Conservation (phyloP, 2,888 invertebrate species). For the Lycaena phlaeas region DNA sequence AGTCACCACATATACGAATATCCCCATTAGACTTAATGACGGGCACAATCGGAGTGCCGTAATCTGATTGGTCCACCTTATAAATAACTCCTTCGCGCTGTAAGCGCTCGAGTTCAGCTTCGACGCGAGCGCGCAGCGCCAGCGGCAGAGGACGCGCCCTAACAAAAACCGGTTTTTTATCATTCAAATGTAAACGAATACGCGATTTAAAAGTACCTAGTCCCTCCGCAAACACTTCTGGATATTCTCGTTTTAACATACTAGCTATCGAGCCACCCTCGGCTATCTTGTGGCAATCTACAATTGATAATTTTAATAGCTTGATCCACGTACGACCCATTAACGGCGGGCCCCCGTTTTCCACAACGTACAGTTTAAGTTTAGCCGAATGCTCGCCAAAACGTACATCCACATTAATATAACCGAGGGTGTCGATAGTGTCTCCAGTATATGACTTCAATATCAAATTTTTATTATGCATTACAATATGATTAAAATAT, state of each 20-base stretch:
- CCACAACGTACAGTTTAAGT: constrained; percentile 16
- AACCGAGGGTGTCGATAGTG: constrained; percentile 14
- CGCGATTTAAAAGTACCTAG: constrained; percentile 11
- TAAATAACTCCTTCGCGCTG: constrained; percentile 21
- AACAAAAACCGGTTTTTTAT: constrained; percentile 14
- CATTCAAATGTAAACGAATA: constrained; percentile 12
- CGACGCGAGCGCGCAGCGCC: constrained; percentile 21
- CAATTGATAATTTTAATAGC: constrained; percentile 14
- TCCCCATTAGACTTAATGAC: constrained; percentile 14
- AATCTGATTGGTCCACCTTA: constrained; percentile 23
- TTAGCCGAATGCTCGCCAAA: constrained; percentile 6
- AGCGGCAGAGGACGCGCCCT: constrained; percentile 20
- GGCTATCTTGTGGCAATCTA: background rate
- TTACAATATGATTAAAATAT: constrained; percentile 13
- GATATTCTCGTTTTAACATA: constrained; percentile 6
- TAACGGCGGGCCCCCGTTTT: constrained; percentile 20
- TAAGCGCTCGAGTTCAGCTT: constrained; percentile 22
- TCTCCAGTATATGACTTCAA: constrained; percentile 16
- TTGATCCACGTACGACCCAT: constrained; percentile 20
- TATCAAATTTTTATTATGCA: constrained; percentile 10
- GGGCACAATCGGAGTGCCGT: constrained; percentile 24
- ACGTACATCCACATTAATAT: constrained; percentile 13
- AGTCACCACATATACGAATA: constrained; percentile 22
- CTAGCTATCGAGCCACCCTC: constrained; percentile 4
- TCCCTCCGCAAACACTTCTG: constrained; percentile 3